Evolutionary conservation across 2,888 invertebrate species (phyloP).

Genomic region (Petrolisthes manimaculis): DNA sequence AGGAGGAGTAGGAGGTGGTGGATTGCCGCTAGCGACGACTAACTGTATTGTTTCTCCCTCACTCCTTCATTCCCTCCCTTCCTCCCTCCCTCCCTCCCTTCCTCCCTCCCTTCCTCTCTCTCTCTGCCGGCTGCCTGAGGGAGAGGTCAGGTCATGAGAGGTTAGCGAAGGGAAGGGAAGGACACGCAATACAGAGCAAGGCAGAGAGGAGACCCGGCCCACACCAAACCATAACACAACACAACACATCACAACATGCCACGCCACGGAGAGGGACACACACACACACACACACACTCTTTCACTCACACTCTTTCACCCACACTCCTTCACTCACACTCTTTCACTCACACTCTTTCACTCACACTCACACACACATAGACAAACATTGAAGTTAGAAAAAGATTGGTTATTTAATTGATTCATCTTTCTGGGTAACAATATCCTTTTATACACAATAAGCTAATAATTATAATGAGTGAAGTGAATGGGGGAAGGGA

Average conservation of each 20-base stretch:
- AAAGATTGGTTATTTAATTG: not conserved
- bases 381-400: not conserved
- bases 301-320: not conserved
- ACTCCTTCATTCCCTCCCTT: not conserved
- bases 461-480: too few relatives aligned
- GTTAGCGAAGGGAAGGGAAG: too few relatives aligned
- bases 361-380: not conserved
- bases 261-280: too few relatives aligned
- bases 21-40: constrained; percentile 4
- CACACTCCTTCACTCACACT: not conserved
- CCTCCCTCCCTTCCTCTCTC: not conserved
- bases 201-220: too few relatives aligned
- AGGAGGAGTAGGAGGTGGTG: not conserved
- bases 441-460: too few relatives aligned
- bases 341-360: not conserved
- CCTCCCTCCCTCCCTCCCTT: not conserved
- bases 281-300: too few relatives aligned
- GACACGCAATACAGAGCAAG: too few relatives aligned
- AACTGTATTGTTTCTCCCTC: constrained; percentile 18
- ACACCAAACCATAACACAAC: too few relatives aligned
- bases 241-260: too few relatives aligned
- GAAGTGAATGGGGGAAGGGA: too few relatives aligned
- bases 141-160: too few relatives aligned
- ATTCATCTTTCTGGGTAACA: too few relatives aligned
- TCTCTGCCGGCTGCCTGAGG: not conserved